These are phyloP conservation scores for Camponotus floridanus DNA, from an alignment of 1,140 invertebrate genomes.

Conservation along the genomic window DNA sequence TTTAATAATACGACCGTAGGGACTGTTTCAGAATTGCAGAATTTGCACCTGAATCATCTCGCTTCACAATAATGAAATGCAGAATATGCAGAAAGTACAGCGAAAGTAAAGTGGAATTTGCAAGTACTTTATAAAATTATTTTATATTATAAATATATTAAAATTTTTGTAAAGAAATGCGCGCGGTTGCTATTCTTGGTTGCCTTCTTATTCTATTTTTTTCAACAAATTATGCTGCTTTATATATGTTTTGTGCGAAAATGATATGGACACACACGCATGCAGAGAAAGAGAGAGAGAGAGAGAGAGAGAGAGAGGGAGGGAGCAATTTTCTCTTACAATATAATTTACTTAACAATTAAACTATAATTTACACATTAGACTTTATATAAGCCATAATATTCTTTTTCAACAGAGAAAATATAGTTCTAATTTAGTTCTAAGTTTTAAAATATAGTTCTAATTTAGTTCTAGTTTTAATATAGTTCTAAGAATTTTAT, in stretches of 20 bases:
- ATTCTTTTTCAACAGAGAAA: neutral
- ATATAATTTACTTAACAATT: neutral
- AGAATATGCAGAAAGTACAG: neutral
- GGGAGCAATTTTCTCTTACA: neutral
- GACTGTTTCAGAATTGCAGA: conserved; percentile 29
- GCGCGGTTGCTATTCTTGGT: neutral
- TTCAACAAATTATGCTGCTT: neutral
- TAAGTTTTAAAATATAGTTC: too few species aligned
- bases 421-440: neutral
- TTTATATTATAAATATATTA: conserved; percentile 4
- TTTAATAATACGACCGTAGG: neutral
- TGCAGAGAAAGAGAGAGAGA: neutral
- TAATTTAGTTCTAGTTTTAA: too few species aligned
- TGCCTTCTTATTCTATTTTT: neutral
- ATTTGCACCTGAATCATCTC: neutral
- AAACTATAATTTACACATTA: conserved; percentile 2
- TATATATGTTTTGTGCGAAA: neutral
- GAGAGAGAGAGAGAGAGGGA: neutral
- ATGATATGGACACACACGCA: too few species aligned
- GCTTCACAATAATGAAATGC: neutral
- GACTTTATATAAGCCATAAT: neutral
- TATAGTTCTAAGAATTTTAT: too few species aligned
- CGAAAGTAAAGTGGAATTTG: neutral
- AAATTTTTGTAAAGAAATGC: neutral
- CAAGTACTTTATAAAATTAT: conserved; percentile 2